Base-by-base conservation (phyloP, 2,888 invertebrate genomes). In the Augochlorella aurata region DNA sequence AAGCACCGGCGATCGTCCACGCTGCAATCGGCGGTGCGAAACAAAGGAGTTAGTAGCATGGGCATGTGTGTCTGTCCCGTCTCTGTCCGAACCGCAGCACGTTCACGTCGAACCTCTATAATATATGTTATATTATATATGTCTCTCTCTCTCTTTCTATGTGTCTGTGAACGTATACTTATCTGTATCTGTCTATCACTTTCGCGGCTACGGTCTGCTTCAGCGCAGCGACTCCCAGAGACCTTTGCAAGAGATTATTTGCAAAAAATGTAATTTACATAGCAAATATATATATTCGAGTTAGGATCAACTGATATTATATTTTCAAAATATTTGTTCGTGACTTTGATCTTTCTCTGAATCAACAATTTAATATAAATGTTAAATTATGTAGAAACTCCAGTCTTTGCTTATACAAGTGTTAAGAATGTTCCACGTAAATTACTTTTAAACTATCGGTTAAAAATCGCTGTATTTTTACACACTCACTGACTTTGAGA, bases 31-130 rank as follows among this genome's bases (percentile, higher is more conserved):
- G 83, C 84, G 82, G 73, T 82, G 82, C 77, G 75, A 83, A 67
- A 83, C 72, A 68, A 66, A 84, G 85, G 83, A 86, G 89, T 91
- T 90, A 89, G 90, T 91, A 89, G 91, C 91, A 91, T 91, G 91
- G 86, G 90, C 91, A 91, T 91, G 91, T 82, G 86, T 90, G 89
- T 91, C 84, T 88, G 85, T 91, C 88, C 88, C 85, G 89, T 91
- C 86, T 85, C 85, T 85, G 84, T 90, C 73, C 81, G 77, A 77
- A 81, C 65, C 77, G 83, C 75, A 85, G 86, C 87, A 87, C 81
- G 81, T 79, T 75, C 29, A 81, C 74, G 74, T 81, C 81, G 52
- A 71, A 74, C 38, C 79, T 77, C 61, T 50, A 21, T 66, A 47
- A 75, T 74, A 81, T 77, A 66, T 78, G 61, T 75, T 58, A 9